Evolutionary conservation across 2,797 vertebrate genomes (phyloP).

Genomic region (Sebastes taczanowskii): DNA sequence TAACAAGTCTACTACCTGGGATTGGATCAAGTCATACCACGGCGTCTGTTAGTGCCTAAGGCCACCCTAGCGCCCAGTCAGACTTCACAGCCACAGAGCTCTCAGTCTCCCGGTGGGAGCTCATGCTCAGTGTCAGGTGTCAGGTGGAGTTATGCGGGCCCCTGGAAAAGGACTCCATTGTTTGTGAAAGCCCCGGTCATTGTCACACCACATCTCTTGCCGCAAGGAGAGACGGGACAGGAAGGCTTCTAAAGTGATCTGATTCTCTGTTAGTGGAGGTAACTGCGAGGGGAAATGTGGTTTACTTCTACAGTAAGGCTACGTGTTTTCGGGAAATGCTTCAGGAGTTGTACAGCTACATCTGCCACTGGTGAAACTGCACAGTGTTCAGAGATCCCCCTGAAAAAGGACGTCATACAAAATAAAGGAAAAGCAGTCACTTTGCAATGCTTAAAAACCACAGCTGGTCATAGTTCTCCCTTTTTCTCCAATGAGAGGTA

Average conservation of each 20-base stretch:
- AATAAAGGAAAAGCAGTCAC: background rate
- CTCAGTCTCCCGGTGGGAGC: conserved; percentile 64
- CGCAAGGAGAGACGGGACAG: conserved; percentile 67
- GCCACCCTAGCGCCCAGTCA: conserved; percentile 45
- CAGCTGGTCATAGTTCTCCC: background rate
- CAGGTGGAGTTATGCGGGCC: conserved; percentile 71
- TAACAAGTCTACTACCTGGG: conserved; percentile 43
- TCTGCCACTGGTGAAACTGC: conserved; percentile 2
- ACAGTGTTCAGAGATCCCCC: background rate
- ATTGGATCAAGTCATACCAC: conserved; percentile 45
- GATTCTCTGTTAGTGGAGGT: conserved; percentile 61
- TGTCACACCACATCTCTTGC: conserved; percentile 72
- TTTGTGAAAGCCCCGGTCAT: conserved; percentile 74
- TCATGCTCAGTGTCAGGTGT: conserved; percentile 81
- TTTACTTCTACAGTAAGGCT: conserved; percentile 37
- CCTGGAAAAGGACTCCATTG: conserved; percentile 65
- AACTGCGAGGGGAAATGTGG: conserved; percentile 39
- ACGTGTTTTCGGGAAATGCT: conserved; percentile 8
- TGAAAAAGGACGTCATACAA: background rate
- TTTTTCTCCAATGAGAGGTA: background rate
- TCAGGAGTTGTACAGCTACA: background rate
- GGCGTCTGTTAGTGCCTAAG: conserved; percentile 37
- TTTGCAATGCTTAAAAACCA: background rate
- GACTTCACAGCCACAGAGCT: conserved; percentile 57
- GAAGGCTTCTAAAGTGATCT: conserved; percentile 66